Evolutionary conservation across 2,113 vertebrate species (phyloP), one percentile per base, ranked within the genome.

Genomic region (Aythya baeri): DNA sequence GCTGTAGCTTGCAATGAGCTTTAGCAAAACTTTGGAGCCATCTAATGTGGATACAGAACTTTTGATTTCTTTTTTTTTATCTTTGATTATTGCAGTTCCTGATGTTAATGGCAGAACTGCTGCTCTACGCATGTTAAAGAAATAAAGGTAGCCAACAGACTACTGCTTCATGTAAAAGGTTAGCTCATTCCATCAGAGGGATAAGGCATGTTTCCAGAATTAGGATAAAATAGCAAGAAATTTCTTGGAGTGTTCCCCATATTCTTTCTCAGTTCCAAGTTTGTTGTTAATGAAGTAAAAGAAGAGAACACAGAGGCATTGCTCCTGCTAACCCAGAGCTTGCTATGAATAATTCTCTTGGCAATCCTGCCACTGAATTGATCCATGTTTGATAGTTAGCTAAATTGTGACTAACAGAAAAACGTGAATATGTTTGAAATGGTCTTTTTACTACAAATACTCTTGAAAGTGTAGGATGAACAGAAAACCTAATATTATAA

Each of bases 1-100:
- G 12, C 59, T 79, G 23, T 43, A 50, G 11, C 58, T 83, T 66
- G 23, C 50, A 32, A 63, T 55, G 41, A 77, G 55, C 76, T 86
- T 86, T 81, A 86, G 43, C 50, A 93, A 94, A 91, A 82, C 77
- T 94, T 76, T 91, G 77, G 86, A 96, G 89, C 91, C 83, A 81
- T 83, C 91, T 95, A 86, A 92, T 87, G 86, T 68, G 83, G 73
- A 74, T 59, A 20, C 29, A 26, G 68, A 91, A 91, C 17, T 1
- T 4, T 36, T 36, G 21, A 27, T 61, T 84, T 79, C 71, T 75
- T 23, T 50, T 50, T 50, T 23, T 50, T 50, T 50, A 32, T 55
- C 46, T 63, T 77, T 17, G 29, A 32, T 83, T 50, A 9, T 3
- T 1, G 50, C 12, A 17, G 43, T 91, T 87, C 27, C 22, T 78